Evolutionary conservation across 2,797 vertebrate species (phyloP), one percentile per base, ranked within the genome.

Genomic region (Podarcis lilfordi): DNA sequence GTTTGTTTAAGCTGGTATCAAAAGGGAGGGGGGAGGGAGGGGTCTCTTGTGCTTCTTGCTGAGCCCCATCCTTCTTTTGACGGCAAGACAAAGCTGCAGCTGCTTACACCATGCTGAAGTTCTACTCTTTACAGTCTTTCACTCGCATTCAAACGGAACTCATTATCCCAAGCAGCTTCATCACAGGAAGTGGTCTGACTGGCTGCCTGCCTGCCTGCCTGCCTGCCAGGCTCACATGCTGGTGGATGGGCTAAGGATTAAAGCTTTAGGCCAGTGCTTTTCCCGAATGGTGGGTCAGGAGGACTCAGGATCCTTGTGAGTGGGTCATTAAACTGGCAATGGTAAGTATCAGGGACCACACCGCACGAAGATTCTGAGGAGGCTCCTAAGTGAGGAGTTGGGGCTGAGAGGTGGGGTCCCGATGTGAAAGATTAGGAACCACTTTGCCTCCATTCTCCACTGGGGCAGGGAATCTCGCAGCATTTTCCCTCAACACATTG

Each of bases 21-120:
- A 72, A 84, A 3, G 25, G 21, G 37, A 37, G 35, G 32, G 23
- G 61, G 7, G 40, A 23, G 40, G 19, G 15, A 32, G 75, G 64
- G 6, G 64, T 69, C 27, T 59, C 69, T 81, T 87, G 25, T 78
- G 23, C 23, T 45, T 40, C 6, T 43, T 40, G 69, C 82, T 5
- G 32, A 59, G 29, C 3, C 55, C 27, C n/a, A 10, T 43, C 79
- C 74, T 43, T 45, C 11, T 87, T 64, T 71, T 84, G 82, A 92
- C 27, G 3, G 40, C 37, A 71, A 84, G 23, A 82, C 82, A 91
- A 90, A 76, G 9, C 29, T 79, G 75, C 75, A 82, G 81, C 50
- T 86, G 79, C 72, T 68, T 25, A 82, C 40, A 71, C 77, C 66
- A 45, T 32, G 37, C 79, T 86, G 64, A 55, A 71, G 50, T 78